phyloP scores from a whole-genome alignment of 2,113 vertebrate genomes.

The Oryzias celebensis region DNA sequence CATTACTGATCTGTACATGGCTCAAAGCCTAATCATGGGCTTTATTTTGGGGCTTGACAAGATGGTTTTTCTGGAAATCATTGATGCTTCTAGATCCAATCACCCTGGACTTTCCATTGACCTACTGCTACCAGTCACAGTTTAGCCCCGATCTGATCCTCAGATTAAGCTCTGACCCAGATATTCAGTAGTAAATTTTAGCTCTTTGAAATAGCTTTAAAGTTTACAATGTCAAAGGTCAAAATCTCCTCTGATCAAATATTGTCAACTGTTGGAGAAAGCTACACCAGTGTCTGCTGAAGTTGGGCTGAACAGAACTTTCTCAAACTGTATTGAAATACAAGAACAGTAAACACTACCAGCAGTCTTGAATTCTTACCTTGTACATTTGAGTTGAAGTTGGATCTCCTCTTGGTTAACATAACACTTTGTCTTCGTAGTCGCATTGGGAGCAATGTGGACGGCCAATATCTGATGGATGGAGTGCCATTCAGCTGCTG shows the following conservation, averaged over 20 bases:
- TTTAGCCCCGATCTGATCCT: conserved; percentile 14
- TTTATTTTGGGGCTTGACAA: background rate
- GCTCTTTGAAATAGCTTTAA: background rate
- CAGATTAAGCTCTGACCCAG: conserved; percentile 6
- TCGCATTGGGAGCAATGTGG: conserved; percentile 95
- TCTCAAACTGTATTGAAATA: no score
- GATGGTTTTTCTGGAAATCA: conserved; percentile 21
- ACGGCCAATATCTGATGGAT: conserved; percentile 92
- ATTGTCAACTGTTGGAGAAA: no score
- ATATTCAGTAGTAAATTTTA: background rate
- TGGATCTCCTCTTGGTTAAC: no score
- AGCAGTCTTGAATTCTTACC: no score
- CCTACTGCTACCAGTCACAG: conserved; percentile 28
- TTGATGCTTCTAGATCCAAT: conserved; percentile 34
- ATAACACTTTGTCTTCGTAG: conserved; percentile 65
- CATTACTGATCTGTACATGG: background rate
- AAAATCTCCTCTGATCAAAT: no score
- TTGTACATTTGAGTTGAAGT: no score
- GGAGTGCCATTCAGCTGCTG: conserved; percentile 98
- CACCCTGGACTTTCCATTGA: conserved; percentile 37
- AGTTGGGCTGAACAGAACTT: no score
- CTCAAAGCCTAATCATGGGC: background rate
- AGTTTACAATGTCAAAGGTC: no score
- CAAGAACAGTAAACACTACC: no score
- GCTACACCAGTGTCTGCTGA: no score